Base-by-base conservation (phyloP, 2,888 invertebrate species). In the Nematopogon swammerdamellus region DNA sequence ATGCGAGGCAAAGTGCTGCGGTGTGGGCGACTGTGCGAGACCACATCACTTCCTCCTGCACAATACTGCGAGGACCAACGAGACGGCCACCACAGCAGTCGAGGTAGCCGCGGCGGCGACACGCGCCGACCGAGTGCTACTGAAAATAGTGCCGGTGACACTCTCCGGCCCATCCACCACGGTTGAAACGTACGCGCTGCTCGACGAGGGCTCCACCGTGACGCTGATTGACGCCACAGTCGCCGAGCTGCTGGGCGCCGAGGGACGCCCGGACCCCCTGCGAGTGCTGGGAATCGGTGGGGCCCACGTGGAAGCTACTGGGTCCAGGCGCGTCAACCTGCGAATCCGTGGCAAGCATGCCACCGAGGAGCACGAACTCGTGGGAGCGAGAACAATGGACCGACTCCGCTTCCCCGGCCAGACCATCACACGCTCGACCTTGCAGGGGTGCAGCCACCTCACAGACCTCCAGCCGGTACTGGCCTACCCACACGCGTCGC, bases 181-280 rank as follows among this genome's bases (percentile, higher is more conserved):
- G 10, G 14, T 44, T 2, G 6, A 11, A 11, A 48, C 45, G 6
- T 20, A 25, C 45, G 45, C 29, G 10, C 45, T 18, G 10, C 29
- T 45, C 10, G 44, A 48, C 30, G 36, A 44, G 29, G 44, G 44
- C 20, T 19, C 47, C 14, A 47, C 47, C 3, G 18, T 47, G 14
- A 43, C 48, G 18, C 18, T 48, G 25, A 45, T 49, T 16, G 49
- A 49, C 30, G 17, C 18, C 8, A 20, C 44, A 6, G 6, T 49
- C n/a, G 45, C 49, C 18, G n/a, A 16, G 8, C 3, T 3, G n/a
- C n/a, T 46, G 4, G 50, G 50, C 3, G 44, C 16, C 20, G 14
- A 29, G 6, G 50, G 50, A 5, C 47, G 42, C 1, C 20, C 2
- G 2, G 50, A 47, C 25, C 47, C 44, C 2, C 29, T 50, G 8